These are phyloP conservation scores for Fratercula arctica DNA, from an alignment of 2,797 vertebrate species.

Conservation along the genomic window DNA sequence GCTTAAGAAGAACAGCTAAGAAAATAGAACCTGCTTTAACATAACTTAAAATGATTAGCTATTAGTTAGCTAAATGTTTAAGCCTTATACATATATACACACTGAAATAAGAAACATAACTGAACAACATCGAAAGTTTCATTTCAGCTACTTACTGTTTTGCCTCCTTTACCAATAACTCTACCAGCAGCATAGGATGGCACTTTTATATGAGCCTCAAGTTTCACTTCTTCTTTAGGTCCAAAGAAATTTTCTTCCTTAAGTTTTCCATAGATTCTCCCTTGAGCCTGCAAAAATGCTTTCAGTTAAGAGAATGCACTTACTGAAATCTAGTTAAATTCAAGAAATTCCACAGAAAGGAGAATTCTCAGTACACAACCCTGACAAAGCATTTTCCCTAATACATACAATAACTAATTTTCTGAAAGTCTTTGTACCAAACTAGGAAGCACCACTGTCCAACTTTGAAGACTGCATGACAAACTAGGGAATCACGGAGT, in stretches of 20 bases:
- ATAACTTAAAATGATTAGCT: background rate
- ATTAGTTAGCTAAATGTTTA: background rate
- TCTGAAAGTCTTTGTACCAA: background rate
- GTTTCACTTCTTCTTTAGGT: slow-evolving; percentile 98
- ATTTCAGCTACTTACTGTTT: slow-evolving; percentile 87
- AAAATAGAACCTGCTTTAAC: background rate
- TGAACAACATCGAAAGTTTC: background rate
- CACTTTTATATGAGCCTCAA: slow-evolving; percentile 98
- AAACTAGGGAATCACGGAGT: background rate
- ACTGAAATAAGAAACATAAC: background rate
- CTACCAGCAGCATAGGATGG: slow-evolving; percentile 97
- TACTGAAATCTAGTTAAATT: background rate
- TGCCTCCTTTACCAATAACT: slow-evolving; percentile 98
- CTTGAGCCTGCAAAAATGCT: slow-evolving; percentile 86
- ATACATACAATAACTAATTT: background rate
- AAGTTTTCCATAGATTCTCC: slow-evolving; percentile 97
- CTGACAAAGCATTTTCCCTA: background rate
- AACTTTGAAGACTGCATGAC: background rate
- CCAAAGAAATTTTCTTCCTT: slow-evolving; percentile 99
- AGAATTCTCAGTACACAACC: background rate
- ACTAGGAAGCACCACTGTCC: background rate
- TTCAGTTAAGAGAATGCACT: background rate
- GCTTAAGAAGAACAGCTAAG: background rate
- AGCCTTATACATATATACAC: background rate
- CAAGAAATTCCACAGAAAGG: background rate